Conservation (phyloP, 2,888 invertebrate species). For the Elmis aenea region DNA sequence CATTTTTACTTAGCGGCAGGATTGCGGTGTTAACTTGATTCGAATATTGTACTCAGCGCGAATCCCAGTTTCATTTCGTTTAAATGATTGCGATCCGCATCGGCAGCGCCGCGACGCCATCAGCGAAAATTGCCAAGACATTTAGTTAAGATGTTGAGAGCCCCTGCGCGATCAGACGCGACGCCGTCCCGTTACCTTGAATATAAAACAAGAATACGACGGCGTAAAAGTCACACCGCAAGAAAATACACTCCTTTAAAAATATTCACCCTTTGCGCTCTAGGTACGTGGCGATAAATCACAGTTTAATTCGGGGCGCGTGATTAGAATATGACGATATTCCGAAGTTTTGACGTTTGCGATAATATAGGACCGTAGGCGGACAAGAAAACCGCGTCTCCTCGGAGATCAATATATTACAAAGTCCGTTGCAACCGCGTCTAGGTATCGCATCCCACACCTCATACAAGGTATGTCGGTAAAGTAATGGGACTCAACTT, state of each 20-base stretch:
- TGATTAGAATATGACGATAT: slow-evolving; percentile 39
- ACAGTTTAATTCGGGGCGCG: slow-evolving; percentile 38
- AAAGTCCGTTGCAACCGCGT: slow-evolving; percentile 20
- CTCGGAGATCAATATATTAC: slow-evolving; percentile 21
- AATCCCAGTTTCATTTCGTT: slow-evolving; percentile 30
- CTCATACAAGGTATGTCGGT: no score
- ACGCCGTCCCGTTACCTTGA: slow-evolving; percentile 18
- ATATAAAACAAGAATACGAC: slow-evolving; percentile 32
- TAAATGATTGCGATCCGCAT: slow-evolving; percentile 29
- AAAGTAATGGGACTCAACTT: no score
- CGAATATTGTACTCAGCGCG: slow-evolving; percentile 22
- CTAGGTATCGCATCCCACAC: no score
- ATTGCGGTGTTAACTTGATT: slow-evolving; percentile 16
- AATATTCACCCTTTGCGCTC: slow-evolving; percentile 34
- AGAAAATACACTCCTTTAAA: no score
- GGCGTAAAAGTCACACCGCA: no score
- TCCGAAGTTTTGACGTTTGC: slow-evolving; percentile 27
- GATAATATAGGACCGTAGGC: slow-evolving; percentile 22
- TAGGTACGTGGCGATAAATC: slow-evolving; percentile 39
- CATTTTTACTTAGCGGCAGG: slow-evolving; percentile 16
- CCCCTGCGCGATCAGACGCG: slow-evolving; percentile 13
- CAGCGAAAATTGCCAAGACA: slow-evolving; percentile 29
- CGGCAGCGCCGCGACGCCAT: slow-evolving; percentile 26
- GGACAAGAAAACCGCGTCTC: slow-evolving; percentile 13
- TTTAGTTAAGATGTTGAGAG: slow-evolving; percentile 23